Evolutionary conservation across 2,797 vertebrate genomes (phyloP).

Genomic region (Gorsachius magnificus): DNA sequence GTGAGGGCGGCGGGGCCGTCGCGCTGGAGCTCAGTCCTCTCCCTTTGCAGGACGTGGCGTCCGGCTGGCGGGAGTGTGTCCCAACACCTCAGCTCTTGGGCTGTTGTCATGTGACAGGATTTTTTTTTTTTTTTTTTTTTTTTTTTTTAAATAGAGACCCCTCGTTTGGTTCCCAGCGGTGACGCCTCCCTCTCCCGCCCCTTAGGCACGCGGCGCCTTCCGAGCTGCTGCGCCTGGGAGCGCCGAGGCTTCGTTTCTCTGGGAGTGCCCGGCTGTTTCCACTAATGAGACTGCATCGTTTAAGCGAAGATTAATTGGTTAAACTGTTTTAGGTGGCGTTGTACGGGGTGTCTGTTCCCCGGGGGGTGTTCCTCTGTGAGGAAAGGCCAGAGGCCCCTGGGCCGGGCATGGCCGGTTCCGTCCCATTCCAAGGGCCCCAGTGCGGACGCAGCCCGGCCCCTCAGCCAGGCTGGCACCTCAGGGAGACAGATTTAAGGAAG

Average conservation of each 20-base stretch:
- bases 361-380: neutral
- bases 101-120: neutral
- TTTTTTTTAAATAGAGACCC: neutral
- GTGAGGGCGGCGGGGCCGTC: too few relatives aligned
- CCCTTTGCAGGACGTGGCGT: neutral
- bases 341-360: neutral
- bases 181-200: neutral
- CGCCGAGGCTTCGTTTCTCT: neutral
- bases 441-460: neutral
- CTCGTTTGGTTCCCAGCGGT: neutral
- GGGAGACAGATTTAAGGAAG: neutral
- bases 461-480: rapidly evolving
- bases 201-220: too few relatives aligned
- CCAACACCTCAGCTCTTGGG: neutral
- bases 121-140: neutral
- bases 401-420: rapidly evolving
- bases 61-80: rapidly evolving
- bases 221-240: too few relatives aligned
- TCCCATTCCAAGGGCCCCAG: neutral
- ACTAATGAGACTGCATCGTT: neutral
- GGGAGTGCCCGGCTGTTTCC: neutral
- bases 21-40: neutral
- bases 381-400: neutral
- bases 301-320: neutral
- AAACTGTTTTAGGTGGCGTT: neutral